Evolutionary conservation across 2,113 vertebrate genomes (phyloP), one percentile per base, ranked within the genome.

Genomic region (Macroglossus sobrinus): DNA sequence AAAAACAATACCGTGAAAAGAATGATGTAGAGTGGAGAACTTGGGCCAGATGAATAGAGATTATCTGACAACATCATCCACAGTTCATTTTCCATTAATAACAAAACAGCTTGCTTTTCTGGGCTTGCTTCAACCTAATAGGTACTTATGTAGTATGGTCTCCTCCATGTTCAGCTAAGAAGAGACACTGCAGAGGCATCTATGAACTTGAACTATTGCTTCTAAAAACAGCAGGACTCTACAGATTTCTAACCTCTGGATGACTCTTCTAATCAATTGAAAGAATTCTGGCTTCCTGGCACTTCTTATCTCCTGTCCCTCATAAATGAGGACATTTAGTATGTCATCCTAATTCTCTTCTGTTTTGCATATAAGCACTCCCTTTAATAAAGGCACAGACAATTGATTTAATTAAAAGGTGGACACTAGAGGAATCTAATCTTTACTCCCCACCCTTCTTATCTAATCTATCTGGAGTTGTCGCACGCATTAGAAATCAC

Each of bases 391-490:
- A 97, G n/a, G 78, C 47, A 85, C 19, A 81, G 43, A 38, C 11
- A 47, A 89, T 88, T 96, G 81, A 97, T 86, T 97, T 93, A 95
- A 97, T 96, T 96, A 93, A 94, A 97, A 94, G 68, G 30, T 96
- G 84, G 91, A 80, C 75, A 91, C 50, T 50, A 95, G 63, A 79
- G 74, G 72, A 87, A 85, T 75, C 88, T 85, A 63, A 92, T 96
- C 66, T 94, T 91, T 40, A 76, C 74, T 95, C 78, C 81, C 16
- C 61, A 85, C n/a, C 43, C 14, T 93, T 64, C 66, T 91, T 38
- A 30, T 91, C 76, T 94, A 89, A 94, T 94, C 93, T 92, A 92
- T 89, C 53, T 69, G 55, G 21, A 15, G 33, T 30, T 89, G 45
- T n/a, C 38, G 50, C 64, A 47, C 55, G 38, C 55, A 30, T 85